Base-by-base conservation (phyloP, 2,797 vertebrate genomes). In the Phataginus tetradactyla region DNA sequence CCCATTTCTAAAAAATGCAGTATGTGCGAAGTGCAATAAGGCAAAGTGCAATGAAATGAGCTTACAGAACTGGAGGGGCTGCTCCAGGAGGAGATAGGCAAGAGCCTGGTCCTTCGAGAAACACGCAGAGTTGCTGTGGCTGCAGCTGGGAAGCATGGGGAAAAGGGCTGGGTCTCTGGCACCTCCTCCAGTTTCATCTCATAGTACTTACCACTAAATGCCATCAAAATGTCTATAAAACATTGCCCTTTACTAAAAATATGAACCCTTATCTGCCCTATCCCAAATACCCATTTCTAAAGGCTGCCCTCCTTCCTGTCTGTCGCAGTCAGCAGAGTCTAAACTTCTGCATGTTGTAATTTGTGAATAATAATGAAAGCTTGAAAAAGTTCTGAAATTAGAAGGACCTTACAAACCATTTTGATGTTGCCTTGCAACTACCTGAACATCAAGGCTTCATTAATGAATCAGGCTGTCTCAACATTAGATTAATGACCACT, bases 341-440 rank as follows among this genome's bases (percentile, higher is more conserved):
- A n/a, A 86, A 91, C 68, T 34, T 75, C 8, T 63, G 79, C 4
- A 1, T 42, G 34, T 39, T 51, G 20, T 15, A 75, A 71, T 21
- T 34, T 77, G 51, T 63, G 68, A 88, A 39, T 42, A 78, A 53
- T 25, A 91, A 85, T 1, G 39, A 91, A 85, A 59, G 92, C 81
- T 1, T 57, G 81, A 74, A 84, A 91, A 89, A 66, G 42, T 42
- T 74, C 66, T 89, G 83, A 93, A 95, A 91, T 81, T 85, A 91
- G 32, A 93, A 66, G 45, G 78, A 64, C 39, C 49, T 77, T 57
- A 59, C 39, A 80, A 75, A 59, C 53, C 83, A 89, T 59, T 64
- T 39, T 45, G 61, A 53, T 23, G 85, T 5, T 29, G 53, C 69
- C 57, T 51, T 68, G 63, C 68, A 96, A 91, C 93, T 81, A 89